phyloP scores from a whole-genome alignment of 2,888 invertebrate genomes.

The Leptarthrus brevirostris region DNA sequence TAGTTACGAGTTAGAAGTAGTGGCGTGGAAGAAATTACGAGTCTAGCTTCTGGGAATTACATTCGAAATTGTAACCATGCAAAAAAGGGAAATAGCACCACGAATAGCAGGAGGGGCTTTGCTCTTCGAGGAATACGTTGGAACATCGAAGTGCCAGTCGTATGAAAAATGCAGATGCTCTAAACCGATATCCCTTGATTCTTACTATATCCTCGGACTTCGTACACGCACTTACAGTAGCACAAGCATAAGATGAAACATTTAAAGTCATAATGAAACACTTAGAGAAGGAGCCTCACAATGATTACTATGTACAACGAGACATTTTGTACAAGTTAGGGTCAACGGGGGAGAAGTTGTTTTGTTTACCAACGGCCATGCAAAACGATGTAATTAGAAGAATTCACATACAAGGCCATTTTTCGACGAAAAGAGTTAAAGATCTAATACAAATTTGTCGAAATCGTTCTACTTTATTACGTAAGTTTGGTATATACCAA shows the following conservation, averaged over 20 bases:
- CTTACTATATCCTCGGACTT: conserved; percentile 9
- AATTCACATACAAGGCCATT: background rate
- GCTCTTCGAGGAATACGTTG: conserved; percentile 51
- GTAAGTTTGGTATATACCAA: no score
- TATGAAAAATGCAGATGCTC: conserved; percentile 54
- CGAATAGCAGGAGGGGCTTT: conserved; percentile 50
- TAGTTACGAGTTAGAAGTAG: conserved; percentile 58
- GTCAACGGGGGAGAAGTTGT: background rate
- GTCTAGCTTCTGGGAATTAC: conserved; percentile 58
- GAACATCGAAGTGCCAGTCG: conserved; percentile 50
- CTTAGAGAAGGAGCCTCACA: conserved; percentile 41
- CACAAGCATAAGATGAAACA: conserved; percentile 45
- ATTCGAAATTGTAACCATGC: conserved; percentile 59
- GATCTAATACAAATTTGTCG: background rate
- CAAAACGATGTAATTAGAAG: background rate
- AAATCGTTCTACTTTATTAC: no score
- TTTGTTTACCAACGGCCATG: background rate
- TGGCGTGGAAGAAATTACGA: conserved; percentile 55
- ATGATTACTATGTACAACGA: conserved; percentile 32
- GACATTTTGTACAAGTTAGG: conserved; percentile 32
- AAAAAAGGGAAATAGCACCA: conserved; percentile 57
- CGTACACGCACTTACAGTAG: conserved; percentile 26
- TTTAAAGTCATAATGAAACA: conserved; percentile 27
- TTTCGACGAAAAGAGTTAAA: background rate
- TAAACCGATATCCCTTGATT: conserved; percentile 33